Percentiles rank a stretch among this genome's conserved stretches.
phyloP scores from a whole-genome alignment of 2,888 invertebrate genomes.

The Microctonus hyperodae region DNA sequence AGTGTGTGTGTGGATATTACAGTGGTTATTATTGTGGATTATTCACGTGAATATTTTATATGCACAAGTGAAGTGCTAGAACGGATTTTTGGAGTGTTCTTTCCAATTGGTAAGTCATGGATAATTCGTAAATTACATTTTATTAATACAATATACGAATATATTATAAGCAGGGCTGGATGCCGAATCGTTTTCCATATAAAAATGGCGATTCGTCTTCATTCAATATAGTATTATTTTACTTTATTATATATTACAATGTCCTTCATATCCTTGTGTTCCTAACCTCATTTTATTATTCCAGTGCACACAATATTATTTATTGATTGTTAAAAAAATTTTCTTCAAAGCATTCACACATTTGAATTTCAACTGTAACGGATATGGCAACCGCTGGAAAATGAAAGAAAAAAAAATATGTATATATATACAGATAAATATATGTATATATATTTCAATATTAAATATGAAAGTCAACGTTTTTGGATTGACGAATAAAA shows the following conservation, averaged over 20 bases:
- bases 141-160: conserved; percentile 20
- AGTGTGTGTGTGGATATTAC: conserved; percentile 47
- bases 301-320: neutral
- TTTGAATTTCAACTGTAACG: too few relatives aligned
- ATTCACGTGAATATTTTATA: conserved; percentile 47
- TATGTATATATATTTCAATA: too few relatives aligned
- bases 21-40: conserved; percentile 41
- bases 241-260: neutral
- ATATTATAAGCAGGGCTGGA: neutral
- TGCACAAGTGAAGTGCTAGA: conserved; percentile 51
- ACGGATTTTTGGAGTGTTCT: conserved; percentile 51
- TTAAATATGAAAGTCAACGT: neutral
- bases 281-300: neutral
- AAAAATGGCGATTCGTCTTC: conserved; percentile 56
- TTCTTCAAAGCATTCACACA: too few relatives aligned
- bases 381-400: neutral
- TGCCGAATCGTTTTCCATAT: conserved; percentile 33
- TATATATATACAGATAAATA: too few relatives aligned
- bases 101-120: conserved; percentile 51
- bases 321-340: neutral
- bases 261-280: neutral
- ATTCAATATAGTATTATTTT: neutral
- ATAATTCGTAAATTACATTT: too few relatives aligned
- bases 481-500: too few relatives aligned
- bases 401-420: neutral